Evolutionary conservation across 2,888 invertebrate species (phyloP), one percentile per base, ranked within the genome.

Genomic region (Drosophila peninsularis): DNA sequence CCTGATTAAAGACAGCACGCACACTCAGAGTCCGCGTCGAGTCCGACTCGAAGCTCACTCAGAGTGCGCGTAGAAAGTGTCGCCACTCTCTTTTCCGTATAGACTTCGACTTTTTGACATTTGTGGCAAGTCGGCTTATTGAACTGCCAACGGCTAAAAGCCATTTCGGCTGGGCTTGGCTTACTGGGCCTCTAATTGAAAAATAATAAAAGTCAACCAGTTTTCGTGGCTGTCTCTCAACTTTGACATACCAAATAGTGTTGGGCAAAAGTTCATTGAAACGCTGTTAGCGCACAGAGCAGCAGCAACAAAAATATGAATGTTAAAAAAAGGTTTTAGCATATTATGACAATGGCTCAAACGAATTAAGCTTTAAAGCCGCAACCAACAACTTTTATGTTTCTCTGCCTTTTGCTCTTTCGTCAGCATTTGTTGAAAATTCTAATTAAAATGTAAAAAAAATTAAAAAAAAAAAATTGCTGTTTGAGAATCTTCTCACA

Each of bases 1-100:
- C 78, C 78, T 73, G 78, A 78, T 80, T 78, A 70, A 62, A 67
- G 65, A 52, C 77, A 62, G 57, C 78, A 80, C 80, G 77, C 78
- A 80, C 72, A 68, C 45, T 61, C 52, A 14, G 42, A 44, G 42
- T 57, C 44, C 4, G 54, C 41, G 61, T 78, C 45, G 42, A 44
- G 42, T 57, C 44, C 4, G 54, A 44, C 63, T 78, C 45, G 36
- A 37, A 63, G 71, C 75, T 58, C 49, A 57, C 19, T 58, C 75
- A 52, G 53, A 36, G 24, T 27, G n/a, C 37, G 52, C 24, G 61
- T 81, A 79, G 81, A 79, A 79, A 79, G 79, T 79, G 81, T 79
- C 81, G 78, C 79, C 81, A 67, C 81, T 79, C 71, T 79, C 78
- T 73, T 62, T 64, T 77, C 50, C 17, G 34, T 36, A 21, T 21